phyloP scores from a whole-genome alignment of 2,113 vertebrate species.

The Acanthochromis polyacanthus region DNA sequence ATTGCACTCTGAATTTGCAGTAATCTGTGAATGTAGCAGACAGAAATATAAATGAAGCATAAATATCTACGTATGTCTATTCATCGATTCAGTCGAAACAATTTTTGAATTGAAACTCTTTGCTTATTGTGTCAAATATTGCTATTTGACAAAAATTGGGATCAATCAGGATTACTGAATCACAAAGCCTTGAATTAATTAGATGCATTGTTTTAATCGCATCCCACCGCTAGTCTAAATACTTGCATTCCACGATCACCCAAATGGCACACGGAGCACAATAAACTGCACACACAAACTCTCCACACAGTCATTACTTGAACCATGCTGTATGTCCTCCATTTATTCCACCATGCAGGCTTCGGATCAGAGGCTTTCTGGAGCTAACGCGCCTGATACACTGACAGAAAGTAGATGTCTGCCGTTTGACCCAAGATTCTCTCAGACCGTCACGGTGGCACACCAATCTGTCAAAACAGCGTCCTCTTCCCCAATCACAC shows the following conservation, averaged over 20 bases:
- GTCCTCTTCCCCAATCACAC: conserved; percentile 54
- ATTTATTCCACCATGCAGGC: conserved; percentile 18
- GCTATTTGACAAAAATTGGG: too few species aligned
- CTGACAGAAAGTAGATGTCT: conserved; percentile 71
- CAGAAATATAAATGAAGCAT: too few species aligned
- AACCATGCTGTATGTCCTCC: conserved; percentile 21
- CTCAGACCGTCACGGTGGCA: conserved; percentile 46
- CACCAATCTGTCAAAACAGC: conserved; percentile 75
- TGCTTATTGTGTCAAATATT: too few species aligned
- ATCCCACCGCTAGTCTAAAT: too few species aligned
- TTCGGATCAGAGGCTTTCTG: conserved; percentile 51
- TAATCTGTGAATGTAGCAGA: too few species aligned
- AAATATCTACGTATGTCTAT: too few species aligned
- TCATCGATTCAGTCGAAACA: too few species aligned
- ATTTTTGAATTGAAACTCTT: too few species aligned
- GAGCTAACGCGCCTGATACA: conserved; percentile 46
- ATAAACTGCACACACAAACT: conserved; percentile 2
- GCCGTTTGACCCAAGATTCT: conserved; percentile 70
- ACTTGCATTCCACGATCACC: not conserved
- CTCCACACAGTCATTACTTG: conserved; percentile 16
- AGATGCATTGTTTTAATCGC: too few species aligned
- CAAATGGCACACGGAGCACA: not conserved
- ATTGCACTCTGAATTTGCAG: too few species aligned
- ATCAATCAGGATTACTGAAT: too few species aligned
- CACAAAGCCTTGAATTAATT: too few species aligned